Percentiles rank a stretch among this genome's conserved stretches.
phyloP scores from a whole-genome alignment of 2,888 invertebrate species.

The Tipula vernalis region DNA sequence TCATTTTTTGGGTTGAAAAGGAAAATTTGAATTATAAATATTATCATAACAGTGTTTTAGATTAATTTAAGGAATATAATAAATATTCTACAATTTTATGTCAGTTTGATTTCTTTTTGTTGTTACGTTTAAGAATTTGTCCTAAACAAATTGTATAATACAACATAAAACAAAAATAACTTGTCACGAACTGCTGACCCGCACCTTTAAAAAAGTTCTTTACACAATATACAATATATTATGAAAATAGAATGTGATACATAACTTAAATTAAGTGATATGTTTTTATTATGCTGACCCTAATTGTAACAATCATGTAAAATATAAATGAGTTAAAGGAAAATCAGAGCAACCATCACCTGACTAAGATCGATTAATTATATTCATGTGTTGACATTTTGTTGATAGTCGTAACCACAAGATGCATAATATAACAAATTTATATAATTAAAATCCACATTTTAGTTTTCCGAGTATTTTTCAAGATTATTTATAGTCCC shows the following conservation, averaged over 20 bases:
- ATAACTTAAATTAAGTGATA: not conserved
- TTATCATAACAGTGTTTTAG: not conserved
- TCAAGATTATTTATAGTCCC: no score
- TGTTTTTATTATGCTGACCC: not conserved
- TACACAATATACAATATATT: not conserved
- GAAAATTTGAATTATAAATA: not conserved
- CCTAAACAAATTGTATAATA: not conserved
- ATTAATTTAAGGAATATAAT: not conserved
- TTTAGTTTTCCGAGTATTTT: no score
- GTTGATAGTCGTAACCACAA: not conserved
- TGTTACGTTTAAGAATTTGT: not conserved
- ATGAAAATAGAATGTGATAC: not conserved
- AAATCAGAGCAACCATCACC: not conserved
- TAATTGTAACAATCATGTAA: not conserved
- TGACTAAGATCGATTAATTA: not conserved
- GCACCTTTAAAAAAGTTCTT: not conserved
- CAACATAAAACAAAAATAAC: not conserved
- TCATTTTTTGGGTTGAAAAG: not conserved
- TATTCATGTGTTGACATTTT: not conserved
- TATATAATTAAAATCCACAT: no score
- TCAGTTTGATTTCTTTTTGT: not conserved
- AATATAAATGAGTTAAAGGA: not conserved
- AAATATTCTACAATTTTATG: not conserved
- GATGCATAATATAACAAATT: no score
- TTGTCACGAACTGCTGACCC: not conserved